Conservation (phyloP, 2,797 vertebrate species). For the Hemitrygon akajei region DNA sequence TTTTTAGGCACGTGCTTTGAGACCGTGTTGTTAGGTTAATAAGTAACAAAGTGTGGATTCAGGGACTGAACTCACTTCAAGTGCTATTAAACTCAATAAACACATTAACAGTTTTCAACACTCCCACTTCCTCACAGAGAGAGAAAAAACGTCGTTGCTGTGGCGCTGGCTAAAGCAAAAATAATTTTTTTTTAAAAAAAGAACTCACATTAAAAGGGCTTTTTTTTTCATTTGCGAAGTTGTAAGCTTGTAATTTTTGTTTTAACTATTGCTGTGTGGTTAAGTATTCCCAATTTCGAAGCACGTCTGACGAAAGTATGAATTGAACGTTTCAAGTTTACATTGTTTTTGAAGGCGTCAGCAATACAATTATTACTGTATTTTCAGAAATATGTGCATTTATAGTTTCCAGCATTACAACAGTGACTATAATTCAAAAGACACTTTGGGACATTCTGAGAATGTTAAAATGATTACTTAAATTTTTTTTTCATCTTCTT, state of each 20-base stretch:
- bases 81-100: constrained; percentile 1
- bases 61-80: neutral
- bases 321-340: neutral
- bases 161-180: too few species aligned
- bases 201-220: neutral
- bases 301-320: too few species aligned
- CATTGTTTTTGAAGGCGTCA: neutral
- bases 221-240: neutral
- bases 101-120: neutral
- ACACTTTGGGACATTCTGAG: neutral
- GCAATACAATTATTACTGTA: neutral
- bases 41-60: neutral
- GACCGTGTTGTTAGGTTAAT: neutral
- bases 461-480: neutral
- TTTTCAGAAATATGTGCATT: neutral
- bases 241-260: neutral
- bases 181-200: neutral
- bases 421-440: neutral
- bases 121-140: neutral
- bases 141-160: neutral
- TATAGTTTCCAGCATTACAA: neutral
- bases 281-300: neutral
- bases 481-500: neutral
- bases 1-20: neutral
- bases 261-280: neutral